Evolutionary conservation across 2,113 vertebrate species (phyloP), one percentile per base, ranked within the genome.

Genomic region (Loxodonta africana): DNA sequence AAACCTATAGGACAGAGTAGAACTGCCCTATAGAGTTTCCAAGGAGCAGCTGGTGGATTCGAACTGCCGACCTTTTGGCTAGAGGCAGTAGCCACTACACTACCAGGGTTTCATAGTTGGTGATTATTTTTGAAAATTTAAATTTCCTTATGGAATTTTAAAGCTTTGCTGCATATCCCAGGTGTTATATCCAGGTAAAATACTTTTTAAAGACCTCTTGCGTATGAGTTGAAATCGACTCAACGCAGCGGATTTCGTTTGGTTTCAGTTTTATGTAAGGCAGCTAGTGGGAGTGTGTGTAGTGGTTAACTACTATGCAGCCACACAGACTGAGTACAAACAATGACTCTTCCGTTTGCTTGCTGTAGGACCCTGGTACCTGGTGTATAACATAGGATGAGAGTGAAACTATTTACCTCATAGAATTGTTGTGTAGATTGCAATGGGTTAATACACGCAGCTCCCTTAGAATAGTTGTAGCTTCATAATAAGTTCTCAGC

Each of bases 111-210:
- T 80, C 46, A 51, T 30, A 33, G 6, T 33, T 51, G 26, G 51
- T 26, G 23, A 53, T 33, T 53, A 33, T 53, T 80, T 20, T 77
- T 10, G 20, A 53, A 53, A 33, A 21, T 76, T 67, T 67, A 12
- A 28, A 41, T 92, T 95, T 91, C 11, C 89, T 84, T 87, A 20
- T 83, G 53, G 9, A 95, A 63, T 77, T 46, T 82, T 60, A 82
- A 85, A 12, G 0, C 11, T 57, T 85, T n/a, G 6, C 53, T 77
- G 33, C 10, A 69, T 83, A 80, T 51, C 14, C 5, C 87, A 71
- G 21, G 37, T 91, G 73, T 77, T 26, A 41, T 28, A 33, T 48
- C 28, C 18, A 53, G 28, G 0, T 93, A 63, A 12, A 57, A 74
- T 17, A 82, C 20, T 26, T 51, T 88, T 84, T 11, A 67, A 91